Percentiles rank a stretch among this genome's conserved stretches.
Conservation (phyloP, 2,113 vertebrate genomes). For the Crotalus viridis region DNA sequence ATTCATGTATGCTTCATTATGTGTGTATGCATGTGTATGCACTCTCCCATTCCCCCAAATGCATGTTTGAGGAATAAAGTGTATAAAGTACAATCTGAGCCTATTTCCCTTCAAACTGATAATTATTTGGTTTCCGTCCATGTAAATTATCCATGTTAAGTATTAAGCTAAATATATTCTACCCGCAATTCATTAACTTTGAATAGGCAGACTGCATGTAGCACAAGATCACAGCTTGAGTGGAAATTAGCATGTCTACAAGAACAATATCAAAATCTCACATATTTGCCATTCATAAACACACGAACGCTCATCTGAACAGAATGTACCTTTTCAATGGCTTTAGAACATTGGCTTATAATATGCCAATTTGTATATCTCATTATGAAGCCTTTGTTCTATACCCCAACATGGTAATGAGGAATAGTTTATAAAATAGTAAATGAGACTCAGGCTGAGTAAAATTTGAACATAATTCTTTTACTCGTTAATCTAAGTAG, state of each 20-base stretch:
- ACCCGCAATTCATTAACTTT: conserved; percentile 26
- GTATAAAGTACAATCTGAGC: not conserved
- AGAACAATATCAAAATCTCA: conserved; percentile 37
- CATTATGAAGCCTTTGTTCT: conserved; percentile 9
- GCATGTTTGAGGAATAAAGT: not conserved
- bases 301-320: conserved; percentile 1
- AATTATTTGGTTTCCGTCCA: conserved; percentile 36
- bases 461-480: not conserved
- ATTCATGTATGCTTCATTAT: not conserved
- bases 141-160: conserved; percentile 37
- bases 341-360: conserved; percentile 33
- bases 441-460: conserved; percentile 27
- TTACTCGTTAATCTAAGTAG: not conserved
- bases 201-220: conserved; percentile 5
- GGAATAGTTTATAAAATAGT: conserved; percentile 16
- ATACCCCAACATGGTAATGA: not conserved
- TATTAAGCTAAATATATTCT: conserved; percentile 31
- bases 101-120: conserved; percentile 12
- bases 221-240: conserved; percentile 26
- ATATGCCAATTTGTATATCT: not conserved
- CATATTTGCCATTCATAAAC: conserved; percentile 28
- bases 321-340: not conserved
- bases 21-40: not conserved
- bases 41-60: not conserved
- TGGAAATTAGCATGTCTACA: conserved; percentile 16